Base-by-base conservation (phyloP, 2,113 vertebrate species). In the Heliornis fulica region DNA sequence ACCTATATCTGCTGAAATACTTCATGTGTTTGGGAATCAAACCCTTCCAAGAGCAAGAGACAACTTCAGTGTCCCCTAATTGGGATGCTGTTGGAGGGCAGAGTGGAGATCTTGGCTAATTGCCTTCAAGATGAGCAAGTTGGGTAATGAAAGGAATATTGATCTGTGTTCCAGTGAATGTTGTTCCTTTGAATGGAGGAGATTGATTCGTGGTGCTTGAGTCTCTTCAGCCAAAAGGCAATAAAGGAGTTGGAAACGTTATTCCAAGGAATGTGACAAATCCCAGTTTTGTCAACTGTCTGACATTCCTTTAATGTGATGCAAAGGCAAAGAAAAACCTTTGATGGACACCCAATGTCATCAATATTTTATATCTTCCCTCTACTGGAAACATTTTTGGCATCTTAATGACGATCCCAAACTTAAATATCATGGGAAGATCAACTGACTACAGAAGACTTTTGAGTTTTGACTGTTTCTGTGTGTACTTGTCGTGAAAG, bases 241-340 rank as follows among this genome's bases (percentile, higher is more conserved):
- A 14, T 63, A 11, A 66, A 54, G 53, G 59, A 34, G 31, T 10
- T n/a, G 31, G 36, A 40, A 29, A 5, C 0, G 0, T 51, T 43
- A 21, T 60, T 81, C 63, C 64, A 43, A 74, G 54, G 53, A 83
- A 56, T 54, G 56, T 57, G 56, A 14, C 40, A 74, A 28, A 31
- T 51, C 48, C 46, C 36, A 38, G 18, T 36, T 72, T 46, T 63
- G 31, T 50, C 40, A 18, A 14, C 54, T 16, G 15, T 23, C 56
- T 82, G 20, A 41, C 32, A 5, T 26, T 72, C 60, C 17, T 32
- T 43, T 34, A 7, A 14, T 3, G 16, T 4, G 25, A 60, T 34
- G 50, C 32, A 76, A 75, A 87, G 34, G 25, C 53, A 26, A 41
- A 41, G 25, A 45, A 10, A 26, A 89, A 31, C 36, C 80, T 80